These are phyloP conservation scores for Trachelus troglodyta DNA, from an alignment of 2,888 invertebrate genomes.

Conservation along the genomic window DNA sequence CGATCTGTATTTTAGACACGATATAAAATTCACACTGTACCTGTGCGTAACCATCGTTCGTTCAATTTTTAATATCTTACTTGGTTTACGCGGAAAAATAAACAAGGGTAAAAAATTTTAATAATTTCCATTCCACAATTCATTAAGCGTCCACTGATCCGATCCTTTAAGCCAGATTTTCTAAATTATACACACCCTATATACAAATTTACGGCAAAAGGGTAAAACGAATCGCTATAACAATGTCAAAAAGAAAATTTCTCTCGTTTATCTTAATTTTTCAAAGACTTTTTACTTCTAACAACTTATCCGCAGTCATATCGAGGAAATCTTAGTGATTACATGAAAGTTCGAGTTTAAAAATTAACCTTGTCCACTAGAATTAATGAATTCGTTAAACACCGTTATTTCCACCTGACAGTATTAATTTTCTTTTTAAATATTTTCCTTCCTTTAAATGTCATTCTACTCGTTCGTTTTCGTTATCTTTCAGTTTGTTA, in stretches of 20 bases:
- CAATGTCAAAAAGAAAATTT: neutral
- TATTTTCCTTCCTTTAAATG: neutral
- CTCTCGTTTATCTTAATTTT: neutral
- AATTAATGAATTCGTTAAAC: neutral
- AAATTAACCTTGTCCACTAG: neutral
- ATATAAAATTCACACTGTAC: too few species aligned
- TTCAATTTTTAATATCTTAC: neutral
- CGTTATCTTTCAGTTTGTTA: neutral
- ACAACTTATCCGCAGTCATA: neutral
- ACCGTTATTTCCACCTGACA: neutral
- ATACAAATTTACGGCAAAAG: too few species aligned
- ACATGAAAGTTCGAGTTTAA: neutral
- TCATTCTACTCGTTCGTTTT: neutral
- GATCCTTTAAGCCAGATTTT: too few species aligned
- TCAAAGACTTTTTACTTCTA: neutral
- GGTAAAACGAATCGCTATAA: too few species aligned
- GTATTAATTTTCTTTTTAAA: neutral
- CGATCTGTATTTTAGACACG: too few species aligned
- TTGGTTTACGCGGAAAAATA: constrained; percentile 10
- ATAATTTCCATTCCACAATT: too few species aligned
- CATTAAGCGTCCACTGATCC: too few species aligned
- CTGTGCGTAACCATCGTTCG: neutral
- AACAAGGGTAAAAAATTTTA: too few species aligned
- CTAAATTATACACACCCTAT: too few species aligned
- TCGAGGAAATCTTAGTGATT: neutral